phyloP scores from a whole-genome alignment of 2,797 vertebrate genomes.

The Typhlichthys subterraneus region DNA sequence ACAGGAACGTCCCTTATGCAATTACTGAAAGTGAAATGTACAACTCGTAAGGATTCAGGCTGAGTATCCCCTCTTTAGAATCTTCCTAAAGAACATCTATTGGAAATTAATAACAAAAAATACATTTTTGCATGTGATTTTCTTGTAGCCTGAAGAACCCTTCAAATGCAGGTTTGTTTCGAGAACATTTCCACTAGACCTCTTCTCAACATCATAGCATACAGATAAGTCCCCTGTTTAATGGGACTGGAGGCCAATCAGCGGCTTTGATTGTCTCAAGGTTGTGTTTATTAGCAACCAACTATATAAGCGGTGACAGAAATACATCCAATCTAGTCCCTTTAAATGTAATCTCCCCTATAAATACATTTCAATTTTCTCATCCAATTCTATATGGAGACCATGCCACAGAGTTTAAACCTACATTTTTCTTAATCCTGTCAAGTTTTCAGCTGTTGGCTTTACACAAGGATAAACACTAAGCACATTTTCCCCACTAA shows the following conservation, averaged over 20 bases:
- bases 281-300: slow-evolving; percentile 32
- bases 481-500: slow-evolving; percentile 1
- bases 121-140: too few species aligned
- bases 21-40: slow-evolving; percentile 53
- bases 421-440: slow-evolving; percentile 45
- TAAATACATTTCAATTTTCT: slow-evolving; percentile 54
- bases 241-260: slow-evolving; percentile 1
- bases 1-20: slow-evolving; percentile 48
- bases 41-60: slow-evolving; percentile 47
- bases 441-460: slow-evolving; percentile 41
- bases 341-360: slow-evolving; percentile 38
- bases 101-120: slow-evolving; percentile 13
- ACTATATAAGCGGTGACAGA: slow-evolving; percentile 38
- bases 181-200: not conserved
- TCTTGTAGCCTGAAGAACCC: too few species aligned
- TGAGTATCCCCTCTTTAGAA: slow-evolving; percentile 16
- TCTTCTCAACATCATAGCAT: not conserved
- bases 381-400: slow-evolving; percentile 37
- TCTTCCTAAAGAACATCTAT: slow-evolving; percentile 19
- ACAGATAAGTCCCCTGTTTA: not conserved
- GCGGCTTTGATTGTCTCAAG: slow-evolving; percentile 1
- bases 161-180: not conserved
- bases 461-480: slow-evolving; percentile 21
- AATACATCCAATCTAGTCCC: slow-evolving; percentile 41
- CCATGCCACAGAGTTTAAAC: slow-evolving; percentile 40